These are phyloP conservation scores for Gulo gulo DNA, from an alignment of 2,113 vertebrate genomes.

Conservation along the genomic window DNA sequence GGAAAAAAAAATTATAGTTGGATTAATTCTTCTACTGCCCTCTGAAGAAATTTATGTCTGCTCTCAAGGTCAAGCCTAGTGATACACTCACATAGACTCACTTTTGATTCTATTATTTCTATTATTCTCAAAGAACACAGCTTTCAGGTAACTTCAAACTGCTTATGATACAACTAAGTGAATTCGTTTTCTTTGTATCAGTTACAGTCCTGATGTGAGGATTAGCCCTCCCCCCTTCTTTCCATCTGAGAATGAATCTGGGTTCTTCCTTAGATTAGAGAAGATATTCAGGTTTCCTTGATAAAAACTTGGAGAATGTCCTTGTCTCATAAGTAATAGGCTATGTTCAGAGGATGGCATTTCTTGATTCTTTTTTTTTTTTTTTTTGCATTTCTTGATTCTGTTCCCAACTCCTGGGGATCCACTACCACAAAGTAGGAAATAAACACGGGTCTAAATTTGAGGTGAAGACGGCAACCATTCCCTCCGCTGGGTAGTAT, in stretches of 20 bases:
- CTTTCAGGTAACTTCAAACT: not conserved
- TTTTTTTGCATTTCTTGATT: not conserved
- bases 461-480: not conserved
- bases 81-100: not conserved
- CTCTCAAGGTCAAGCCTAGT: not conserved
- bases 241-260: conserved; percentile 4
- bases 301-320: not conserved
- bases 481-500: not conserved
- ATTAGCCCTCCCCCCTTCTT: not conserved
- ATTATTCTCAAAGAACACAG: conserved; percentile 10
- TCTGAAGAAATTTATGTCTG: not conserved
- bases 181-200: not conserved
- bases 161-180: not conserved
- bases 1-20: not conserved
- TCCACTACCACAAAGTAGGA: not conserved
- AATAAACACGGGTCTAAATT: not conserved
- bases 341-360: not conserved
- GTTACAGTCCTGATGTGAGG: not conserved
- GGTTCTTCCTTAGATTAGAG: not conserved
- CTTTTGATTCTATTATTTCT: not conserved
- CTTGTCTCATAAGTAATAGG: not conserved
- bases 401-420: not conserved
- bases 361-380: not conserved
- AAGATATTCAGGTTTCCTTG: not conserved
- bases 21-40: conserved; percentile 2